These are phyloP conservation scores for Ophion slaviceki DNA, from an alignment of 2,888 invertebrate genomes.

Conservation along the genomic window DNA sequence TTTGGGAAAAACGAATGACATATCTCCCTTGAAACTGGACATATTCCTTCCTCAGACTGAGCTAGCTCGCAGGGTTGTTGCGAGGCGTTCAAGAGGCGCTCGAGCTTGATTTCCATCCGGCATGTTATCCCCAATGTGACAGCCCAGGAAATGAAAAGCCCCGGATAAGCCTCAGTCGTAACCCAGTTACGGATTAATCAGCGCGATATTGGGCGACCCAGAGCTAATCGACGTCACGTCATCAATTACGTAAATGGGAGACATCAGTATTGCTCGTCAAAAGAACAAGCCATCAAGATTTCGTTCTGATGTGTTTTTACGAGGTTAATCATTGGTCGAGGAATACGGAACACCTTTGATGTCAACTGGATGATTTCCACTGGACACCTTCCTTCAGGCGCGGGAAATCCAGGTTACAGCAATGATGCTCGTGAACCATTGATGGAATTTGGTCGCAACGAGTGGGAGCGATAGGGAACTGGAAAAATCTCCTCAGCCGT, in stretches of 20 bases:
- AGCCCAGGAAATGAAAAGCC: conserved; percentile 57
- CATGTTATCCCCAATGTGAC: conserved; percentile 37
- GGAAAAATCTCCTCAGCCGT: conserved; percentile 8
- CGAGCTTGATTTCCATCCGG: conserved; percentile 61
- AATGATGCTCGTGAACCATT: too few relatives aligned
- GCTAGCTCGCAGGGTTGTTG: background rate
- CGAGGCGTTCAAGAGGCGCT: background rate
- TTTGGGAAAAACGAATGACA: too few relatives aligned
- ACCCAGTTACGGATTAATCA: conserved; percentile 35
- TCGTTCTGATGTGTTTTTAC: too few relatives aligned
- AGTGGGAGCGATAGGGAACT: too few relatives aligned
- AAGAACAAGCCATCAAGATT: background rate
- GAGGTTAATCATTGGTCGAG: too few relatives aligned
- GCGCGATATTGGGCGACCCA: background rate
- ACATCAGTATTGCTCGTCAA: conserved; percentile 29
- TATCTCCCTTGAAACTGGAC: background rate
- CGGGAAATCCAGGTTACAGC: too few relatives aligned
- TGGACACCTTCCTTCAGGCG: too few relatives aligned
- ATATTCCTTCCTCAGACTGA: background rate
- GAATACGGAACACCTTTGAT: too few relatives aligned
- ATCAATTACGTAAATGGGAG: background rate
- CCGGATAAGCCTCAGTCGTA: conserved; percentile 43
- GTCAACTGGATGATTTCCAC: too few relatives aligned
- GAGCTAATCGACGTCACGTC: conserved; percentile 21
- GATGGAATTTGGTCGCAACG: too few relatives aligned